phyloP scores from a whole-genome alignment of 2,113 vertebrate species.

The Rhinogobius similis region DNA sequence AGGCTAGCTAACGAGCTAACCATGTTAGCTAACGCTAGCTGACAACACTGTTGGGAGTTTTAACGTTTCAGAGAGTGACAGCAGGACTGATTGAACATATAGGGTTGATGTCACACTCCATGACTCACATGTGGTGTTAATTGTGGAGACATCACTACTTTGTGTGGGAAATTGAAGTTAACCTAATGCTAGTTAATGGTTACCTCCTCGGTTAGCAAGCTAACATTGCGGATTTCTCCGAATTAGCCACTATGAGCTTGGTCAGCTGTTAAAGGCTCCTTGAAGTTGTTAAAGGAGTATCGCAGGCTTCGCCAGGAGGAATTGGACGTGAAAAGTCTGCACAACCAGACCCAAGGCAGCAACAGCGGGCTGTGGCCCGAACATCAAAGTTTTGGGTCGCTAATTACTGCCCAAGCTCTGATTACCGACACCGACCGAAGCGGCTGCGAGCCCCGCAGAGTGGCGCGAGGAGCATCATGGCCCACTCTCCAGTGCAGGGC shows the following conservation, averaged over 20 bases:
- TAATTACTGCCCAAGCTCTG: conserved; percentile 23
- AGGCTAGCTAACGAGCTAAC: conserved; percentile 59
- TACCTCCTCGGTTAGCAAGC: conserved; percentile 28
- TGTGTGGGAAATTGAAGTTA: background rate
- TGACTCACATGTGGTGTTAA: background rate
- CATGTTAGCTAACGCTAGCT: conserved; percentile 68
- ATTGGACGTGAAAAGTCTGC: background rate
- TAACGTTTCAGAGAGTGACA: conserved; percentile 45
- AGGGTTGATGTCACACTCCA: background rate
- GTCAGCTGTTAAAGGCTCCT: conserved; percentile 50
- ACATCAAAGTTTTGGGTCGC: background rate
- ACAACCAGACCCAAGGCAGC: background rate
- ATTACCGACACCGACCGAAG: conserved; percentile 35
- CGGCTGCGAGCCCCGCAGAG: conserved; percentile 15
- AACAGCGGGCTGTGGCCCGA: background rate
- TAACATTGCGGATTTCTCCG: conserved; percentile 62
- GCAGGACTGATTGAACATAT: background rate
- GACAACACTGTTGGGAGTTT: conserved; percentile 48
- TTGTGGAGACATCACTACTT: background rate
- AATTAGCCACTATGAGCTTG: conserved; percentile 53
- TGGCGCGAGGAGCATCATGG: conserved; percentile 77
- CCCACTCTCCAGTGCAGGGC: conserved; percentile 89
- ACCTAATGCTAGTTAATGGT: conserved; percentile 7
- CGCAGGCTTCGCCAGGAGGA: background rate
- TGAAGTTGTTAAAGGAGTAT: conserved; percentile 5